Conservation (phyloP, 2,113 vertebrate species). For the Ptilonorhynchus violaceus region DNA sequence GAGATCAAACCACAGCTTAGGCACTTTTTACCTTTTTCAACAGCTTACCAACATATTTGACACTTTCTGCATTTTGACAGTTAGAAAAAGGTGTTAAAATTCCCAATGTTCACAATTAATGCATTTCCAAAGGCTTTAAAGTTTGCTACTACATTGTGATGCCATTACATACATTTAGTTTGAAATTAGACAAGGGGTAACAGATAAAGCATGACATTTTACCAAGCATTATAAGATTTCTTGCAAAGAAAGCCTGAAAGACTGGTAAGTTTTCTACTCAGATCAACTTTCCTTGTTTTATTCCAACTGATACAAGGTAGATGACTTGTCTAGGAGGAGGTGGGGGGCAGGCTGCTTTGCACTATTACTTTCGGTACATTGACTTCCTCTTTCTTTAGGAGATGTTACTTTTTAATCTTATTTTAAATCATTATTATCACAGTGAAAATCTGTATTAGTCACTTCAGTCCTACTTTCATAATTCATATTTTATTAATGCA, state of each 20-base stretch:
- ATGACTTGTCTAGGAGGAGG: not conserved
- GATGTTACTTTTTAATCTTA: constrained; percentile 6
- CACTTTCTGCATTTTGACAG: not conserved
- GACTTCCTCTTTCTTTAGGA: not conserved
- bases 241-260: not conserved
- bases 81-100: not conserved
- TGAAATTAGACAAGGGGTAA: not conserved
- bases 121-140: not conserved
- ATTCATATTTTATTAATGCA: constrained; percentile 45
- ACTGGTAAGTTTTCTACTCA: not conserved
- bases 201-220: not conserved
- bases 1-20: not conserved
- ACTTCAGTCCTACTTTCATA: not conserved
- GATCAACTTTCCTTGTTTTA: not conserved
- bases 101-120: not conserved
- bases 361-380: not conserved
- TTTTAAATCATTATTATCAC: constrained; percentile 17
- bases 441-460: not conserved
- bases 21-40: not conserved
- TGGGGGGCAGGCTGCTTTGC: not conserved
- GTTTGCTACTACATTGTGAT: not conserved
- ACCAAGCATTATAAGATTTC: not conserved
- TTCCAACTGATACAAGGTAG: not conserved
- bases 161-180: not conserved
- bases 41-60: not conserved